Percentiles rank a stretch among this genome's conserved stretches.
phyloP scores from a whole-genome alignment of 2,113 vertebrate genomes.

The Amphiprion ocellaris region DNA sequence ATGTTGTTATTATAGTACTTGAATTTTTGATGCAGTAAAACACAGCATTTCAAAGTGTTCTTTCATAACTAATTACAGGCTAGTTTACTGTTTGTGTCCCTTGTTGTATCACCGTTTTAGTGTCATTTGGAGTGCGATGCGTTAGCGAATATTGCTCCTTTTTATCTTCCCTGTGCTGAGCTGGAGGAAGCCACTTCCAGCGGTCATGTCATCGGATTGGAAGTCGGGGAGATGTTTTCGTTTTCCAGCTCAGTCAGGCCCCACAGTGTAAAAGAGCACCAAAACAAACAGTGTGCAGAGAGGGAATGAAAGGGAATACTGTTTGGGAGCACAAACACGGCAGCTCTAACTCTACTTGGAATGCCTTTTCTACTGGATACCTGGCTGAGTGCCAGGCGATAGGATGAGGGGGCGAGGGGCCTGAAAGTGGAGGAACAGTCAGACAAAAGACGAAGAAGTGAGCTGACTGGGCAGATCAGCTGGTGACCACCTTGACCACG shows the following conservation, averaged over 20 bases:
- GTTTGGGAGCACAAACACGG: conserved; percentile 84
- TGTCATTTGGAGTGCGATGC: conserved; percentile 23
- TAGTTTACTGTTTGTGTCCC: neutral
- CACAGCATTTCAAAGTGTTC: neutral
- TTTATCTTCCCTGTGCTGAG: conserved; percentile 69
- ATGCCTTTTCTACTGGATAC: conserved; percentile 78
- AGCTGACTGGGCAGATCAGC: conserved; percentile 40
- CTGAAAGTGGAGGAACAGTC: conserved; percentile 19
- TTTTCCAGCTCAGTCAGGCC: conserved; percentile 81
- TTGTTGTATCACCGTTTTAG: conserved; percentile 4
- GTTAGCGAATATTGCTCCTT: conserved; percentile 41
- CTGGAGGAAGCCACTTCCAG: conserved; percentile 73
- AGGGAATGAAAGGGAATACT: conserved; percentile 86
- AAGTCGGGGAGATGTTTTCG: conserved; percentile 79
- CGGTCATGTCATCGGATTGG: conserved; percentile 78
- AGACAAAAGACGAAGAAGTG: conserved; percentile 25
- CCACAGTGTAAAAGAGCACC: conserved; percentile 83
- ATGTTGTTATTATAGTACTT: neutral
- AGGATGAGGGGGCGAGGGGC: conserved; percentile 48
- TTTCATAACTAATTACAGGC: neutral
- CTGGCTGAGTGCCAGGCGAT: conserved; percentile 75
- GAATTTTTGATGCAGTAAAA: neutral
- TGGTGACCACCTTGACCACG: conserved; percentile 30
- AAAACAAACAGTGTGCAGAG: conserved; percentile 84
- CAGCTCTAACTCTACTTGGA: conserved; percentile 77